Percentiles rank a stretch among this genome's conserved stretches.
These are phyloP conservation scores for Agonopterix alstromeriana DNA, from an alignment of 2,888 invertebrate genomes.

Conservation along the genomic window DNA sequence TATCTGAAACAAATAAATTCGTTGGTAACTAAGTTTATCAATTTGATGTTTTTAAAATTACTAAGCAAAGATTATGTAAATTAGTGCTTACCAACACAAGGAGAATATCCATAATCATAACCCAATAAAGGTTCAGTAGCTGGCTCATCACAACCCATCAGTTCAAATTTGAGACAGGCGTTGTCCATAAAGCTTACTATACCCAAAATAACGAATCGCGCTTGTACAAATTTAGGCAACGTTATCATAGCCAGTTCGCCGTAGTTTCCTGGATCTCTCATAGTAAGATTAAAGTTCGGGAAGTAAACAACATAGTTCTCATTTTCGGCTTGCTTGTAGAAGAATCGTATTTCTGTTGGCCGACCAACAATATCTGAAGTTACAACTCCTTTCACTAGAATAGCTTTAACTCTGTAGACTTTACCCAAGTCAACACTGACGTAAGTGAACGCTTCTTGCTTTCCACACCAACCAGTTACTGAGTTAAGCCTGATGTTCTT, in stretches of 20 bases:
- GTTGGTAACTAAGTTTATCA: not conserved
- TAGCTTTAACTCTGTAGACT: conserved; percentile 94
- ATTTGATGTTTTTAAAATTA: not conserved
- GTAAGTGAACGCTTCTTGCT: conserved; percentile 96
- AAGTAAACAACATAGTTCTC: conserved; percentile 98
- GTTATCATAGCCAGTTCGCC: conserved; percentile 98
- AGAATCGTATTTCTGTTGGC: conserved; percentile 97
- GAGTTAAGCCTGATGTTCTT: conserved; percentile 92
- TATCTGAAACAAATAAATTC: conserved; percentile 76
- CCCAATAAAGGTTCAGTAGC: conserved; percentile 88
- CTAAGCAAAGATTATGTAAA: not conserved
- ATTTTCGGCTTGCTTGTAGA: conserved; percentile 95
- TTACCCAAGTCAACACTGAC: conserved; percentile 96
- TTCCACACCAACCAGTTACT: conserved; percentile 98
- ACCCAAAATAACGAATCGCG: conserved; percentile 94
- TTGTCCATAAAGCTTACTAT: conserved; percentile 98
- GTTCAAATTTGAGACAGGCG: conserved; percentile 95
- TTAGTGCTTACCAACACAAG: conserved; percentile 85
- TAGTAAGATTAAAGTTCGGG: conserved; percentile 96
- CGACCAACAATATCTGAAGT: conserved; percentile 96
- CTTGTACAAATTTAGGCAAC: conserved; percentile 94
- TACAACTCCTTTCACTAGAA: conserved; percentile 94
- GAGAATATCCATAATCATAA: conserved; percentile 94
- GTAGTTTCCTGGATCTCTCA: conserved; percentile 96
- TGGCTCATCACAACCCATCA: conserved; percentile 97